Conservation (phyloP, 2,113 vertebrate genomes). For the Euleptes europaea region DNA sequence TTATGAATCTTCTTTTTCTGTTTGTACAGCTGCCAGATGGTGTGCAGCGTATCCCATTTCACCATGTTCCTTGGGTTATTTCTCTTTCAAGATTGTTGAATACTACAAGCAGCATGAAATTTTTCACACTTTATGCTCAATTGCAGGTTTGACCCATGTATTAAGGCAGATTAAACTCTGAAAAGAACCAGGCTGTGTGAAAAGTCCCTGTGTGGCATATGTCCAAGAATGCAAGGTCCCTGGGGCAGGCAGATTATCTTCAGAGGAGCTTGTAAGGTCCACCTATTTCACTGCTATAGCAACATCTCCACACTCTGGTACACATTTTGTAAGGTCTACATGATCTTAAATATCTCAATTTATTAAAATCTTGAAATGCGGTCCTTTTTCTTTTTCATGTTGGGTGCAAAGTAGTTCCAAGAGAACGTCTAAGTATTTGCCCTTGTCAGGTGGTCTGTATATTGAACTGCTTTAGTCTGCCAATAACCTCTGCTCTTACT, state of each 20-base stretch:
- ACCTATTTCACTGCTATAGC: background rate
- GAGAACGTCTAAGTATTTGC: background rate
- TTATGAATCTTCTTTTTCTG: constrained; percentile 69
- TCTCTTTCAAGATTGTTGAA: constrained; percentile 66
- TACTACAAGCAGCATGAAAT: constrained; percentile 57
- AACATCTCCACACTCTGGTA: background rate
- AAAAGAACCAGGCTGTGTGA: constrained; percentile 23
- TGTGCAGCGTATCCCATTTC: constrained; percentile 69
- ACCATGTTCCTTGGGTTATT: constrained; percentile 62
- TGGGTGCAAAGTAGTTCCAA: background rate
- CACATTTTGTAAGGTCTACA: background rate
- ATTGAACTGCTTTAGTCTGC: too few relatives aligned
- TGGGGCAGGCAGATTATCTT: constrained; percentile 9
- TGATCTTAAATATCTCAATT: background rate
- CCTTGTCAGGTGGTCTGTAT: background rate
- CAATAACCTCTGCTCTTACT: too few relatives aligned
- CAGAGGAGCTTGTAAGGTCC: background rate
- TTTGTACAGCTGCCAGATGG: constrained; percentile 79
- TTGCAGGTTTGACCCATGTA: constrained; percentile 44
- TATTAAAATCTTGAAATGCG: background rate
- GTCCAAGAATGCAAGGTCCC: constrained; percentile 26
- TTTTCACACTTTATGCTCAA: constrained; percentile 49
- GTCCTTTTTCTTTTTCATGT: background rate
- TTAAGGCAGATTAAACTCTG: constrained; percentile 45
- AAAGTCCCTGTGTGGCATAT: background rate